Conservation (phyloP, 2,797 vertebrate species). For the Intellagama lesueurii region DNA sequence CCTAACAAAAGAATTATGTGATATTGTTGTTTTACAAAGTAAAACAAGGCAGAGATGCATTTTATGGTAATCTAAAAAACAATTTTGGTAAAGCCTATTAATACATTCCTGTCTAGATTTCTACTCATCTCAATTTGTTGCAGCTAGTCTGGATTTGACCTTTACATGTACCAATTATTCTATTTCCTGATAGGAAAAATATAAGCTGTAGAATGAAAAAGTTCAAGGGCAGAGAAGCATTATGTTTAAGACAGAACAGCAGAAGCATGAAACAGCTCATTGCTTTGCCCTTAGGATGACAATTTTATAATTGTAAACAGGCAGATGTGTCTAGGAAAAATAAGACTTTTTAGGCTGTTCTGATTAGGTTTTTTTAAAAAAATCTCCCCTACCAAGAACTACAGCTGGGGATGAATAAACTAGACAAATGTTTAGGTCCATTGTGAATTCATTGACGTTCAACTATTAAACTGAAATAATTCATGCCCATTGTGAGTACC, state of each 20-base stretch:
- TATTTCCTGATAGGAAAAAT: constrained; percentile 25
- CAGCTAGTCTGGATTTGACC: not conserved
- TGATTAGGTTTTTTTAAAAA: constrained; percentile 52
- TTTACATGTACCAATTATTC: constrained; percentile 13
- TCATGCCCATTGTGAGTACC: constrained; percentile 17
- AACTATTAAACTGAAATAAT: not conserved
- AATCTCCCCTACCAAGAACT: not conserved
- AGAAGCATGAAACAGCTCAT: not conserved
- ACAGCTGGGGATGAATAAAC: constrained; percentile 14
- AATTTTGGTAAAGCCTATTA: not conserved
- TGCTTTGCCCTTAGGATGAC: constrained; percentile 52
- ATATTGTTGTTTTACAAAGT: not conserved
- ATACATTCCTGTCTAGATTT: not conserved
- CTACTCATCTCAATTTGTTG: not conserved
- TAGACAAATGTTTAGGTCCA: constrained; percentile 36
- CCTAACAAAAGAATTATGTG: too few species aligned
- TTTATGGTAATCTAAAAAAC: not conserved
- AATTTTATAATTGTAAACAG: constrained; percentile 46
- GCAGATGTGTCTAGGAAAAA: constrained; percentile 21
- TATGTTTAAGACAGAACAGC: constrained; percentile 35
- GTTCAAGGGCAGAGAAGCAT: constrained; percentile 49
- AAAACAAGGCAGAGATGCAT: not conserved
- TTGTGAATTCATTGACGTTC: constrained; percentile 10
- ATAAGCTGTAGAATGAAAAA: constrained; percentile 56
- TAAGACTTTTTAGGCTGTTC: constrained; percentile 34